phyloP scores from a whole-genome alignment of 2,888 invertebrate genomes.

The Acanthosepion pharaonis region DNA sequence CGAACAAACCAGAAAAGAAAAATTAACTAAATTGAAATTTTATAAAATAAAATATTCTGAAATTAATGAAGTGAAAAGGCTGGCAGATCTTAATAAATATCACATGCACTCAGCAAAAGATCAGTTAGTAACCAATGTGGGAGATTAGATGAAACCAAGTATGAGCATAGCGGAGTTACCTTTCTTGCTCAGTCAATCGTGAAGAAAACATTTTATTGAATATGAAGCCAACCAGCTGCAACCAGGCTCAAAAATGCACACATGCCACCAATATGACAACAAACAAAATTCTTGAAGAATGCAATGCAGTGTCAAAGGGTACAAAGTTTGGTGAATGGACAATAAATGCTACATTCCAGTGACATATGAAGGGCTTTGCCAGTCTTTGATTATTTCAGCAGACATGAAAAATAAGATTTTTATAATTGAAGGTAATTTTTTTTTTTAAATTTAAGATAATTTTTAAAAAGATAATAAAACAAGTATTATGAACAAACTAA shows the following conservation, averaged over 20 bases:
- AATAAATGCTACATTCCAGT: background rate
- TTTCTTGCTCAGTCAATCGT: background rate
- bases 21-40: background rate
- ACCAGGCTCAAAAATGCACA: constrained; percentile 2
- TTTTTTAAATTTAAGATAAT: no score
- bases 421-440: no score
- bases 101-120: background rate
- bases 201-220: background rate
- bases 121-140: background rate
- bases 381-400: background rate
- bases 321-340: background rate
- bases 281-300: background rate
- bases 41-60: background rate
- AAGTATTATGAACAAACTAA: no score
- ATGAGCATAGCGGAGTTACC: background rate
- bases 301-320: background rate
- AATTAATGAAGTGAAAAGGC: background rate
- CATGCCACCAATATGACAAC: background rate
- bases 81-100: background rate
- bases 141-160: background rate
- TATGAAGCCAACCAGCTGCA: background rate
- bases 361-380: background rate
- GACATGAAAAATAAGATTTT: background rate
- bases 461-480: no score
- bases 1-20: no score